Evolutionary conservation across 2,113 vertebrate species (phyloP), one percentile per base, ranked within the genome.

Genomic region (Labeo catla): DNA sequence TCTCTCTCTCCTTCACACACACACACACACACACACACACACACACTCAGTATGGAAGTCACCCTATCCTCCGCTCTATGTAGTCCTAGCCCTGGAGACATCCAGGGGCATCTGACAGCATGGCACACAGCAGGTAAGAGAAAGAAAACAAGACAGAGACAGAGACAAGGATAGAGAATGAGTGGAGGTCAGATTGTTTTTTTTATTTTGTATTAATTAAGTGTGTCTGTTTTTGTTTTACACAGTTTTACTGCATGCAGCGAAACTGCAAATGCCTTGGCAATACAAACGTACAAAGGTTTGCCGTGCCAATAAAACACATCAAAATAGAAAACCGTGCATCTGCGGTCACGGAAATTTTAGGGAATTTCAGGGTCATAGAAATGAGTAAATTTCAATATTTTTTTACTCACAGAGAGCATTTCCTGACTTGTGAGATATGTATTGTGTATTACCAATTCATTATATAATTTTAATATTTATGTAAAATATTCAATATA

Each of bases 41-140:
- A 81, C 61, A 68, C 23, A 54, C 47, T 50, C 63, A 36, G 28
- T 70, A 72, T 83, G 81, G 47, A 23, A 52, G 66, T 83, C 66
- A 83, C 66, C 34, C 49, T 84, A 57, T 84, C 66, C 19, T 45
- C n/a, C 4, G 6, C 21, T 45, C 21, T 84, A 1, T 83, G 11
- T 57, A 54, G 16, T 19, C 19, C 34, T 23, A 8, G 50, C 34
- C 16, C 66, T 36, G 19, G 81, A 68, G 81, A 73, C 50, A n/a
- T 45, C n/a, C 68, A 84, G 49, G 28, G 28, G 49, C 6, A 57
- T 28, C 39, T 39, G 16, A 63, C 52, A 63, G 34, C 36, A 39
- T 21, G 9, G 19, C 45, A 74, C 72, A 74, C 72, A 49, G 63
- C 72, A 50, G 72, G 45, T 49, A 76, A 28, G 21, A 50, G 43